Conservation (phyloP, 2,797 vertebrate genomes). For the Anguilla obscura region DNA sequence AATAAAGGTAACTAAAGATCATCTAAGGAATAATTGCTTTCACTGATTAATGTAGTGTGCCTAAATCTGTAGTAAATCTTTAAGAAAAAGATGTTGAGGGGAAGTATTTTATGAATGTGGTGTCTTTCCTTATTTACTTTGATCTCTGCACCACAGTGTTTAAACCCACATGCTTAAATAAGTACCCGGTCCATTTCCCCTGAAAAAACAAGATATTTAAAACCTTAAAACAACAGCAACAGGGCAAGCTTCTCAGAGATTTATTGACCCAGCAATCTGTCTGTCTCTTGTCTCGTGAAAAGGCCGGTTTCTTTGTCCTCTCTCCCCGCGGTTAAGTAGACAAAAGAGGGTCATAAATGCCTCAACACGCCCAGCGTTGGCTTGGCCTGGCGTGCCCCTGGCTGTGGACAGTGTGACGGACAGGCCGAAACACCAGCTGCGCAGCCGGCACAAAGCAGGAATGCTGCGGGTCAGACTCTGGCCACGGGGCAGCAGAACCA, state of each 20-base stretch:
- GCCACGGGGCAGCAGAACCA: constrained; percentile 52
- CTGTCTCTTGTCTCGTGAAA: constrained; percentile 5
- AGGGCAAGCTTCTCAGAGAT: constrained; percentile 21
- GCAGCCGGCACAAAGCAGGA: constrained; percentile 61
- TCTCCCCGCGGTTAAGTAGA: not conserved
- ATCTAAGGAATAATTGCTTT: not conserved
- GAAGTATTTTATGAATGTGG: not conserved
- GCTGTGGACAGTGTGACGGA: constrained; percentile 46
- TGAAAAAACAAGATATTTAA: constrained; percentile 6
- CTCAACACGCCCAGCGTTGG: constrained; percentile 35
- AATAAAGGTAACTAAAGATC: not conserved
- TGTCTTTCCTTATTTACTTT: not conserved
- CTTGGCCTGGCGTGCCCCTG: constrained; percentile 35
- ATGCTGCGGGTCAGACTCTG: constrained; percentile 59
- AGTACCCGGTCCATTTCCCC: not conserved
- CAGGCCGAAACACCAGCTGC: constrained; percentile 44
- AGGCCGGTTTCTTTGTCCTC: not conserved
- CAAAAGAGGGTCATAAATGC: constrained; percentile 30
- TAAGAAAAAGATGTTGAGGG: not conserved
- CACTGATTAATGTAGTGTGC: not conserved
- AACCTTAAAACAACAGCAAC: constrained; percentile 15
- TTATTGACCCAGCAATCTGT: not conserved
- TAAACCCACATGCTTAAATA: not conserved
- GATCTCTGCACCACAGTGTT: not conserved
- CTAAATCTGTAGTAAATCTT: not conserved